Base-by-base conservation (phyloP, 2,113 vertebrate genomes). In the Eonycteris spelaea region DNA sequence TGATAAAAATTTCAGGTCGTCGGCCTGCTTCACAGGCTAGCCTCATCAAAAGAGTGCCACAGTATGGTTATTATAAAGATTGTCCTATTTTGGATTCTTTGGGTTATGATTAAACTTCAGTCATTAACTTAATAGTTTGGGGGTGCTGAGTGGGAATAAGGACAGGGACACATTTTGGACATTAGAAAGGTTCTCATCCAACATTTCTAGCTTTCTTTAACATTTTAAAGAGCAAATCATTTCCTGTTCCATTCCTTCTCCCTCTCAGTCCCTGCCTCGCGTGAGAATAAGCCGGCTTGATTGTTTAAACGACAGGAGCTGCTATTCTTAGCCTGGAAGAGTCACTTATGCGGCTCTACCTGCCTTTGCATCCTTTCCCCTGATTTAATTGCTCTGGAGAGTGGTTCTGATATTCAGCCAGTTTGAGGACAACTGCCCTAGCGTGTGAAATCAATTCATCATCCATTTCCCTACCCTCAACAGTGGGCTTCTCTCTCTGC, bases 281-380 rank as follows among this genome's bases (percentile, higher is more conserved):
- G 61, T 85, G 73, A 79, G 51, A 68, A 75, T 35, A 83, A 95
- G 63, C 74, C n/a, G 28, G 68, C 78, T 51, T 79, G 82, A 86
- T 82, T 88, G 92, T 97, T 90, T 79, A 90, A 93, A 71, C 53
- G 86, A 95, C 93, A 90, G 30, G 68, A 95, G n/a, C 30, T 61
- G 68, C 83, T 95, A 75, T 95, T 95, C 57, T 96, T 92, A 95
- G 90, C 90, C 73, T 65, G n/a, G 40, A 78, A 97, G 70, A 91
- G 79, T 61, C 67, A 18, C 33, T 86, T 35, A 15, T 48, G 30
- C 40, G 45, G 43, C 51, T 61, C 77, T 94, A 74, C 28, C 95
- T 77, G 67, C 59, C 63, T 63, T 22, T 77, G 40, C n/a, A 3
- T 68, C 67, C 63, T 90, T 74, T 83, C 83, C 86, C 79, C 71